phyloP scores from a whole-genome alignment of 2,888 invertebrate species.

The Bruchidius siliquastri region DNA sequence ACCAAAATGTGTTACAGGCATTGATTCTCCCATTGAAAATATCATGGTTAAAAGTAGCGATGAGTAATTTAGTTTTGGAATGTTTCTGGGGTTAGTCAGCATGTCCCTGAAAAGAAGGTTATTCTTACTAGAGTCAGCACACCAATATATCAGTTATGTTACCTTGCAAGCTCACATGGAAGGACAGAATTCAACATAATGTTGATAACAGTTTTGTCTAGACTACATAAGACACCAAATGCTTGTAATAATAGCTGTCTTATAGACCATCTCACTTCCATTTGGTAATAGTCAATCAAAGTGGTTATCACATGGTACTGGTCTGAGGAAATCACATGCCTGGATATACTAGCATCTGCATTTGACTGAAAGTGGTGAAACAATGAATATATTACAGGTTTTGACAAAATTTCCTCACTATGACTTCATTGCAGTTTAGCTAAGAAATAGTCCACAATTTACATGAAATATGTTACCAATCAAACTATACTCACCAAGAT shows the following conservation, averaged over 20 bases:
- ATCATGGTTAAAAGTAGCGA: slow-evolving; percentile 81
- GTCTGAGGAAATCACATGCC: slow-evolving; percentile 77
- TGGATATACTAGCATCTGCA: slow-evolving; percentile 84
- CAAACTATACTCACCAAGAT: slow-evolving; percentile 60
- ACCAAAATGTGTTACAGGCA: slow-evolving; percentile 89
- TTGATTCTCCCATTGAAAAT: slow-evolving; percentile 83
- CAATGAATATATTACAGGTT: too few relatives aligned
- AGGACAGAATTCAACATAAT: slow-evolving; percentile 83
- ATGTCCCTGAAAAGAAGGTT: slow-evolving; percentile 57
- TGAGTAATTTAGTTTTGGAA: slow-evolving; percentile 76
- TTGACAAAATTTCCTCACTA: too few relatives aligned
- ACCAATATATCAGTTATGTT: slow-evolving; percentile 5
- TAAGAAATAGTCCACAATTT: too few relatives aligned
- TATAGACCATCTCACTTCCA: slow-evolving; percentile 87
- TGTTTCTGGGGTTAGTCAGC: slow-evolving; percentile 72
- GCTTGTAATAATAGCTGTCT: slow-evolving; percentile 77
- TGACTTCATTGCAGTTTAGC: too few relatives aligned
- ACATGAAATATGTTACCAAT: not conserved
- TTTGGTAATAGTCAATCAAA: slow-evolving; percentile 90
- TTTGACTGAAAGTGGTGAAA: slow-evolving; percentile 63
- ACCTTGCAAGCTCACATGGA: slow-evolving; percentile 85
- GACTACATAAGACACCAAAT: slow-evolving; percentile 81
- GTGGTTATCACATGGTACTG: slow-evolving; percentile 79
- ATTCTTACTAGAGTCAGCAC: too few relatives aligned
- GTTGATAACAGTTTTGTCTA: slow-evolving; percentile 75